phyloP scores from a whole-genome alignment of 2,113 vertebrate species.

The Elgaria multicarinata region DNA sequence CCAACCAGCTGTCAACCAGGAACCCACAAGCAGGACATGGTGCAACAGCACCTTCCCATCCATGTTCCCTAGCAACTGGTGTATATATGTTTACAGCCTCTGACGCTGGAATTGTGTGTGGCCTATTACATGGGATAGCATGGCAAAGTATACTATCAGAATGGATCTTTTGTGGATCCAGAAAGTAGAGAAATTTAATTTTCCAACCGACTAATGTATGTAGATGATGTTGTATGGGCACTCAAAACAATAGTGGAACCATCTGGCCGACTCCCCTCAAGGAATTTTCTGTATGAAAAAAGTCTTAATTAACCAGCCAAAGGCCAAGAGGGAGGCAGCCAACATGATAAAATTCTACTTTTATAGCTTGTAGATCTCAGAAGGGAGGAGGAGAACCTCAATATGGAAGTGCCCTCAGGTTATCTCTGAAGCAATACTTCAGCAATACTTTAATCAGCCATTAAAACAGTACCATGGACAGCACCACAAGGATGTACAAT shows the following conservation, averaged over 20 bases:
- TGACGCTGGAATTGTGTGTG: too few species aligned
- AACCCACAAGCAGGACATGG: too few species aligned
- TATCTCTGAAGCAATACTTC: background rate
- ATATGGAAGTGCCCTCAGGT: background rate
- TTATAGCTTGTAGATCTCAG: background rate
- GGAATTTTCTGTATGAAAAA: background rate
- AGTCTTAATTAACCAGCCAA: background rate
- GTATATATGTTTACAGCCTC: too few species aligned
- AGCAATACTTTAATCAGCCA: background rate
- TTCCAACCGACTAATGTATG: background rate
- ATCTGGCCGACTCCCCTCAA: background rate
- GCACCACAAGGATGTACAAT: background rate
- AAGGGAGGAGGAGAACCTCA: background rate
- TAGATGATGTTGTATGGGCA: background rate
- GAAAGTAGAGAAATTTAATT: background rate
- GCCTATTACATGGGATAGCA: background rate
- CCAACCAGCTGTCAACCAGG: too few species aligned
- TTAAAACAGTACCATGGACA: constrained; percentile 5
- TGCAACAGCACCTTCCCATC: too few species aligned
- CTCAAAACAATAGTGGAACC: background rate
- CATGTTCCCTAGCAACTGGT: too few species aligned
- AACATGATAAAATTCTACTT: background rate
- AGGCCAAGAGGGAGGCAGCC: background rate
- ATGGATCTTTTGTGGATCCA: background rate
- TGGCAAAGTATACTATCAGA: background rate